Conservation (phyloP, 2,797 vertebrate species). For the Eulemur rubriventer region DNA sequence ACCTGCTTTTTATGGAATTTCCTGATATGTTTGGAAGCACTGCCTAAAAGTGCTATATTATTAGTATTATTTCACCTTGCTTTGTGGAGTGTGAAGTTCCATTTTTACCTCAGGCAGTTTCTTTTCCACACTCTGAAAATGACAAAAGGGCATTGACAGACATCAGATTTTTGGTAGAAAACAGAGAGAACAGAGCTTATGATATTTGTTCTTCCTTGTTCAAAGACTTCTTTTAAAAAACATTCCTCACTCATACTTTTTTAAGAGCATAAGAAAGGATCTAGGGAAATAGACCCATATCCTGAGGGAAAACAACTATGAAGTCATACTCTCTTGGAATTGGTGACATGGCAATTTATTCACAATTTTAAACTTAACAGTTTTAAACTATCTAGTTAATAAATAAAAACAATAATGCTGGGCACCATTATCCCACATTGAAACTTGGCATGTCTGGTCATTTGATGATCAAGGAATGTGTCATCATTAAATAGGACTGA, state of each 20-base stretch:
- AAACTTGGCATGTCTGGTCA: slow-evolving; percentile 52
- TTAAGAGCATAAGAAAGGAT: not conserved
- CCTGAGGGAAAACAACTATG: not conserved
- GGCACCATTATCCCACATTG: slow-evolving; percentile 52
- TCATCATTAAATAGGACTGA: slow-evolving; percentile 67
- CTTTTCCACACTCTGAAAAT: not conserved
- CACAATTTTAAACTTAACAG: not conserved
- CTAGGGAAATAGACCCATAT: not conserved
- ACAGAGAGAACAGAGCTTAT: not conserved
- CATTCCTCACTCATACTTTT: not conserved
- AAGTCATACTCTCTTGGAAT: not conserved
- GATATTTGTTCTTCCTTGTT: slow-evolving; percentile 39
- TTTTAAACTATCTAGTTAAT: not conserved
- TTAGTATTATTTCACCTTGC: not conserved
- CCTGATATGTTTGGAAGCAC: not conserved
- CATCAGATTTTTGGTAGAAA: slow-evolving; percentile 3
- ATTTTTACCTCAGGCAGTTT: slow-evolving; percentile 1
- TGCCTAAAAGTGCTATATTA: not conserved
- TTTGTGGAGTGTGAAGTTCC: not conserved
- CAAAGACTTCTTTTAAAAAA: slow-evolving; percentile 41
- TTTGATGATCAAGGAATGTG: slow-evolving; percentile 71
- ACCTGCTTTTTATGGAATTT: not conserved
- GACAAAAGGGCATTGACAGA: not conserved
- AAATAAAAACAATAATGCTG: slow-evolving; percentile 53
- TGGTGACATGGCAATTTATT: not conserved